Evolutionary conservation across 2,113 vertebrate species (phyloP), one percentile per base, ranked within the genome.

Genomic region (Neolamprologus caudopunctatus): DNA sequence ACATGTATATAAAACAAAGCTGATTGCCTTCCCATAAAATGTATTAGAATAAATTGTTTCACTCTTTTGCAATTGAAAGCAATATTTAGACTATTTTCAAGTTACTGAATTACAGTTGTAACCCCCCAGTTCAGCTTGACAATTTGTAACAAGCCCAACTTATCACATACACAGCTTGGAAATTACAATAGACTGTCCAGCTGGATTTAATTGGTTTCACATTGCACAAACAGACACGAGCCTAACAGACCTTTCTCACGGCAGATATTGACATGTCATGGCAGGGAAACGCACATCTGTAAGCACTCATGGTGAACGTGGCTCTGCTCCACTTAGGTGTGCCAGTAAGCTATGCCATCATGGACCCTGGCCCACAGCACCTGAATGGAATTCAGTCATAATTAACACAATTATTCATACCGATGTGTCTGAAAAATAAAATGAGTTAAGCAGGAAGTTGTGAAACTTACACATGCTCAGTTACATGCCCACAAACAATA

Each of bases 161-260:
- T 88, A 93, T 88, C 89, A 66, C 68, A 82, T 68, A 47, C 21
- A 9, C 92, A 94, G 88, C 92, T 92, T 86, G 92, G 93, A 91
- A 88, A 93, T 91, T 40, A 80, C 88, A 89, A 83, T 63, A 54
- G 81, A 55, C 66, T 7, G 37, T 88, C 91, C 94, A 89, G 88
- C 89, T 92, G 80, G 75, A 84, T 71, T 83, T 24, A 85, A 85
- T 68, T 88, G 82, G 47, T 71, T 81, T 88, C 80, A 85, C 84
- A 90, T 89, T 73, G 82, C 80, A 83, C 55, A 24, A 17, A n/a
- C 82, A 31, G 17, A 33, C 17, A 75, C n/a, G 17, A 21, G 28
- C 84, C 6, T 26, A 68, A 28, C 71, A 31, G 26, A 58, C 47
- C 50, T 78, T 83, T 89, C 37, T 81, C 80, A 79, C 35, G 2